phyloP scores from a whole-genome alignment of 2,888 invertebrate species.

The Plebejus anna region DNA sequence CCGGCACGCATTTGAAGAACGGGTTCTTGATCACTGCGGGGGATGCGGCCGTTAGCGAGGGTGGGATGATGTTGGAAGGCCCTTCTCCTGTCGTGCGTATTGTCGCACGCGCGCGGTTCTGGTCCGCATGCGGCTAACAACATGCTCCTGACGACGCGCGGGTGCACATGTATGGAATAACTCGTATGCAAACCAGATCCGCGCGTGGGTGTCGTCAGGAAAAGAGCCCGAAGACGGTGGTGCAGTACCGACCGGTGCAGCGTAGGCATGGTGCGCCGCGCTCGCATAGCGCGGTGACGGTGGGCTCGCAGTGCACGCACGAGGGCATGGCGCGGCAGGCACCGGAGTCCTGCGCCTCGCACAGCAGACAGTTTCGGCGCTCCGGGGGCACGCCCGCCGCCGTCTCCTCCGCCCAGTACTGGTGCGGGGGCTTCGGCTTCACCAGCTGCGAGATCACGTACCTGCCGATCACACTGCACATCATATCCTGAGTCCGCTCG shows the following conservation, averaged over 20 bases:
- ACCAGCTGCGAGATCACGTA: slow-evolving; percentile 69
- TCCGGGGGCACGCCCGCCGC: slow-evolving; percentile 60
- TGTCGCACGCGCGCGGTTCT: neutral
- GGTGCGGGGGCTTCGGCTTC: slow-evolving; percentile 67
- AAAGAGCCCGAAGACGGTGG: neutral
- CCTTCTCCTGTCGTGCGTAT: neutral
- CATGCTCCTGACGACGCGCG: no score
- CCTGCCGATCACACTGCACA: slow-evolving; percentile 41
- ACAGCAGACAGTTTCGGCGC: slow-evolving; percentile 69
- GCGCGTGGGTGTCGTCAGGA: neutral
- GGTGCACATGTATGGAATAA: no score
- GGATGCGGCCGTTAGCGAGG: neutral
- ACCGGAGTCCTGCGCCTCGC: slow-evolving; percentile 67
- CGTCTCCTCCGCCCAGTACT: slow-evolving; percentile 72
- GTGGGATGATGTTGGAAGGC: neutral
- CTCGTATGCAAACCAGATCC: neutral
- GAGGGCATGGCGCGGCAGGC: slow-evolving; percentile 70
- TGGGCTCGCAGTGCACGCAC: slow-evolving; percentile 70
- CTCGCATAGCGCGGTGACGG: slow-evolving; percentile 69
- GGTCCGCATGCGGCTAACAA: no score
- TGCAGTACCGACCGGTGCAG: slow-evolving; percentile 55
- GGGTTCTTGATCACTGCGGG: slow-evolving; percentile 70
- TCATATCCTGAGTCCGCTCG: neutral
- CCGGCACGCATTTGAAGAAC: slow-evolving; percentile 73
- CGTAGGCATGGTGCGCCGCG: slow-evolving; percentile 64